phyloP scores from a whole-genome alignment of 2,888 invertebrate genomes.

The Drosophila meridiana region DNA sequence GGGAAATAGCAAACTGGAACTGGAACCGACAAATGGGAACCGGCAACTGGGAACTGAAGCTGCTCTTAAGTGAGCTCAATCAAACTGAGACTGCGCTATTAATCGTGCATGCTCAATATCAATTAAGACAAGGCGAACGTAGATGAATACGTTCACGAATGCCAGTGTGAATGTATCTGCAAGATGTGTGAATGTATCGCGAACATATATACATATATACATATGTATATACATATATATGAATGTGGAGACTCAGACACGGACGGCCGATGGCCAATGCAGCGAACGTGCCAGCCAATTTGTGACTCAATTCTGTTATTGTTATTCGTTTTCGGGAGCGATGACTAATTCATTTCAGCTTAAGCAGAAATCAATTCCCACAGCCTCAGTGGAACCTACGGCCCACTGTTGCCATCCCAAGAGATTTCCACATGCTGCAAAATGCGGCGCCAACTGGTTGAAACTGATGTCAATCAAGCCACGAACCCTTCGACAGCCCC shows the following conservation, averaged over 20 bases:
- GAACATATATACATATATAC: constrained; percentile 2
- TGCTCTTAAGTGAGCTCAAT: constrained; percentile 44
- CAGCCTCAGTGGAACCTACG: constrained; percentile 6
- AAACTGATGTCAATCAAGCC: constrained; percentile 58
- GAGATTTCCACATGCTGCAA: constrained; percentile 4
- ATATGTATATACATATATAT: not conserved
- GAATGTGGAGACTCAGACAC: not conserved
- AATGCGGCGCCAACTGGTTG: constrained; percentile 62
- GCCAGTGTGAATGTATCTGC: constrained; percentile 13
- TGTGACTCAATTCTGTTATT: constrained; percentile 34
- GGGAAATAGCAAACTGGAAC: constrained; percentile 18
- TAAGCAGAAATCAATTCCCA: constrained; percentile 66
- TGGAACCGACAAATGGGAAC: constrained; percentile 20
- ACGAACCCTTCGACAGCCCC: constrained; percentile 50
- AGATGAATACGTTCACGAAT: constrained; percentile 4
- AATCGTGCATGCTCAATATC: constrained; percentile 62
- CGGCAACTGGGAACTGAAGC: constrained; percentile 14
- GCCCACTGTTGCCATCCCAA: not conserved
- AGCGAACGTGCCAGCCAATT: constrained; percentile 30
- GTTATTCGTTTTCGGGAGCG: constrained; percentile 26
- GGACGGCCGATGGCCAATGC: constrained; percentile 10
- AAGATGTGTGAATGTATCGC: constrained; percentile 20
- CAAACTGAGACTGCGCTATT: constrained; percentile 54
- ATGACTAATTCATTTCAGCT: constrained; percentile 57
- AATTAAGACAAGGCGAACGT: constrained; percentile 58